Conservation (phyloP, 2,113 vertebrate species). For the Rallus limicola region DNA sequence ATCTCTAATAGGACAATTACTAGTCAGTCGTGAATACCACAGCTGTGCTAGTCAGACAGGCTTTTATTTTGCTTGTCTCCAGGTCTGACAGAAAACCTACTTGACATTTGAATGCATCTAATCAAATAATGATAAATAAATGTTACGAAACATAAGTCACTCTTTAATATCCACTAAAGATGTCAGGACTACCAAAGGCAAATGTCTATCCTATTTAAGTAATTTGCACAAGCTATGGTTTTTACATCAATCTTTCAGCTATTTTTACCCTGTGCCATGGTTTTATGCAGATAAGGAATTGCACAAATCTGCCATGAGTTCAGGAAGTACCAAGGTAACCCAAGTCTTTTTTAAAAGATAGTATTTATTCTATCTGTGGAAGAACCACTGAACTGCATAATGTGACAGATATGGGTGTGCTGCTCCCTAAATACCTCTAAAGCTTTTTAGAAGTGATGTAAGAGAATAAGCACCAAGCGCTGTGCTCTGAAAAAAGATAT, state of each 20-base stretch:
- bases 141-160: not conserved
- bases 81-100: not conserved
- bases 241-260: not conserved
- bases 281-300: conserved; percentile 61
- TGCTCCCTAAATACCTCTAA: not conserved
- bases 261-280: not conserved
- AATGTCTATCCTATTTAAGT: not conserved
- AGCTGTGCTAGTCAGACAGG: not conserved
- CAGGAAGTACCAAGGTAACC: conserved; percentile 64
- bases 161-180: not conserved
- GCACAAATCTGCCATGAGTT: conserved; percentile 66
- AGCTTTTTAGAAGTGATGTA: not conserved
- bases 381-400: not conserved
- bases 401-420: not conserved
- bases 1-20: not conserved
- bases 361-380: not conserved
- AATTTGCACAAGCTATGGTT: not conserved
- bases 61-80: not conserved
- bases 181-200: not conserved
- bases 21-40: not conserved
- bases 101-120: not conserved
- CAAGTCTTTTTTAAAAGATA: not conserved
- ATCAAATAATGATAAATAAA: not conserved
- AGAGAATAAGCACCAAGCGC: not conserved
- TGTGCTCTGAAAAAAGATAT: not conserved